Conservation (phyloP, 2,888 invertebrate genomes). For the Agrochola litura region DNA sequence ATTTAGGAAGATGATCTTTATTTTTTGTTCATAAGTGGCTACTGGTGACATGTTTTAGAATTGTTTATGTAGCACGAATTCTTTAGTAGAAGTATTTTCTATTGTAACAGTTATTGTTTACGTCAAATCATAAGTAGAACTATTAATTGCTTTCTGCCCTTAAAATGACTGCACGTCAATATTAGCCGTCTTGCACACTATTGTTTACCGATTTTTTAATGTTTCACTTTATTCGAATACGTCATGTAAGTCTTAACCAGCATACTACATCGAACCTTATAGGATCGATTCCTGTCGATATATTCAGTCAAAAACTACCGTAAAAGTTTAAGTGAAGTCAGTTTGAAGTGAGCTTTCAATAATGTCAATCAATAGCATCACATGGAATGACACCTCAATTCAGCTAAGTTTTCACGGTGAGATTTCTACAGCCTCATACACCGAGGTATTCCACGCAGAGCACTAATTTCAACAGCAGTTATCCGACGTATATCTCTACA, state of each 20-base stretch:
- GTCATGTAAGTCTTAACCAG: not conserved
- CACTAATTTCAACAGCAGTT: too few relatives aligned
- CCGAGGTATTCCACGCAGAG: too few relatives aligned
- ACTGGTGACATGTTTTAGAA: not conserved
- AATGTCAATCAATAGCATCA: too few relatives aligned
- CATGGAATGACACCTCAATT: too few relatives aligned
- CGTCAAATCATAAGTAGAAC: not conserved
- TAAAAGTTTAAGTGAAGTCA: too few relatives aligned
- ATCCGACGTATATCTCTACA: too few relatives aligned
- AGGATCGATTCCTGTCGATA: too few relatives aligned
- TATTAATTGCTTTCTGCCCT: not conserved
- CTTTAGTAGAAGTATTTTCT: not conserved
- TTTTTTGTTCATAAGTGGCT: conserved; percentile 3
- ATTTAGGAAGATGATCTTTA: conserved; percentile 12
- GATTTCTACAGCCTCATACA: too few relatives aligned
- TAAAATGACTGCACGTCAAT: too few relatives aligned
- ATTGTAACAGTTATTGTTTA: not conserved
- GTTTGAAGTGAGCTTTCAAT: too few relatives aligned
- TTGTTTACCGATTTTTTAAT: not conserved
- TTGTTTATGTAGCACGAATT: not conserved
- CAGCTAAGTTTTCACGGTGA: not conserved
- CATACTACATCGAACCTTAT: too few relatives aligned
- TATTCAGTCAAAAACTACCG: not conserved
- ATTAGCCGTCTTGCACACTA: not conserved
- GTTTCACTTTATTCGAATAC: not conserved